Evolutionary conservation across 1,140 invertebrate species (phyloP).

Genomic region (Gryllus bimaculatus): DNA sequence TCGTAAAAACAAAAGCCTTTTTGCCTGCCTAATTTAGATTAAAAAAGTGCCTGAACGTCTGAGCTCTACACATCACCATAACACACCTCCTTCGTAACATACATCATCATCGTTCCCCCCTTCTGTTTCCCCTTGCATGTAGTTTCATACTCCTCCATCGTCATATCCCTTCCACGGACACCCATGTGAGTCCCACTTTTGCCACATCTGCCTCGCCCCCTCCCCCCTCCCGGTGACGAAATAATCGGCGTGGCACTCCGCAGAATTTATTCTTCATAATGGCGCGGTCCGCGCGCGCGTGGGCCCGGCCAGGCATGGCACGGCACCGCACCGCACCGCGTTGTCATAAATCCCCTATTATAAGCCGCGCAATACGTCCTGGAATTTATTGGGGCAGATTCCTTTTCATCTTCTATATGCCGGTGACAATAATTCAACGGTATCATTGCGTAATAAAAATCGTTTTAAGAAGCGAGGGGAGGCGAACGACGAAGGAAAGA

Average conservation of each 20-base stretch:
- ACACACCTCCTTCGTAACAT: no score
- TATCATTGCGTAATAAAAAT: constrained; percentile 6
- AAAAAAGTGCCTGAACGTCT: no score
- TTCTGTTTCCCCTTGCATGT: no score
- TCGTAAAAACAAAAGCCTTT: no score
- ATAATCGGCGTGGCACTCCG: not conserved
- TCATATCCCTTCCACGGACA: no score
- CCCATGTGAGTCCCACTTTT: no score
- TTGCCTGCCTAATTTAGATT: no score
- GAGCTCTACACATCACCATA: no score
- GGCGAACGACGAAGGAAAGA: not conserved
- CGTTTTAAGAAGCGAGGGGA: not conserved
- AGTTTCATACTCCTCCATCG: no score
- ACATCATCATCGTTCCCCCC: no score
- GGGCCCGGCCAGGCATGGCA: no score
- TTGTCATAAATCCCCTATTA: not conserved
- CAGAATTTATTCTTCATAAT: constrained; percentile 2
- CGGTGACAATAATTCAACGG: not conserved
- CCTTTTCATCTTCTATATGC: not conserved
- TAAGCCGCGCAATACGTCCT: not conserved
- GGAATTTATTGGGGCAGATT: not conserved
- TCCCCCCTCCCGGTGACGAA: not conserved
- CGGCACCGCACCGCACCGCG: not conserved
- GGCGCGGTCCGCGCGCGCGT: no score
- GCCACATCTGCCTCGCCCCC: not conserved